Base-by-base conservation (phyloP, 2,113 vertebrate genomes). In the Crotophaga sulcirostris region DNA sequence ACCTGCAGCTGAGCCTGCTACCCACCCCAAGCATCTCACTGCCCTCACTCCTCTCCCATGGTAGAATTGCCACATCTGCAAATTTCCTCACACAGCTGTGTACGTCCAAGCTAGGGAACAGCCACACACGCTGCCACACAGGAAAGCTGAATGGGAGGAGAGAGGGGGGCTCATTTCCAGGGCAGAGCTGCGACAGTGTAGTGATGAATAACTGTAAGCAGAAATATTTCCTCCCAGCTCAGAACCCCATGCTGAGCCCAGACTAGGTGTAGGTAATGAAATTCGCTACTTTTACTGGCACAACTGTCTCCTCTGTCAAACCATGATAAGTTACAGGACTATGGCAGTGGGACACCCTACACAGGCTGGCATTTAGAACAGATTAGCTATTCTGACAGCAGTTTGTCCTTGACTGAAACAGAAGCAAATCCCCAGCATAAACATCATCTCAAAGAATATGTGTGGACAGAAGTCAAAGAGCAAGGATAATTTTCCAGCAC, bases 401-500 rank as follows among this genome's bases (percentile, higher is more conserved):
- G 60, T 52, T 40, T 83, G 84, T 81, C 92, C 92, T 85, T 34
- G 75, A 5, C 34, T 91, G 63, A 59, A 73, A 63, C 2, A 24
- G 82, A 55, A 91, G 63, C 42, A 90, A 90, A 95, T 63, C 38
- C 54, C 42, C 59, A 84, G 51, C 6, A 77, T 4, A 77, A 90
- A 88, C 42, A 73, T 63, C 38, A 73, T 51, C 70, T 87, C 72
- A 34, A 90, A 84, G 66, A 83, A 77, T n/a, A 7, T 3, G 23
- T 7, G 25, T 49, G 75, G 59, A 47, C 55, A 84, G 68, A 80
- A 91, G 81, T 54, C 91, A 95, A 87, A 85, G 87, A 77, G 47
- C 75, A 88, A 81, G 79, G 90, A 85, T 31, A 11, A 10, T 18
- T 86, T 89, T 58, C 24, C 23, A 73, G 68, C 72, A 83, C 31